Percentiles rank a stretch among this genome's conserved stretches.
Evolutionary conservation across 1,140 invertebrate genomes (phyloP).

Genomic region (Hormaphis cornu): DNA sequence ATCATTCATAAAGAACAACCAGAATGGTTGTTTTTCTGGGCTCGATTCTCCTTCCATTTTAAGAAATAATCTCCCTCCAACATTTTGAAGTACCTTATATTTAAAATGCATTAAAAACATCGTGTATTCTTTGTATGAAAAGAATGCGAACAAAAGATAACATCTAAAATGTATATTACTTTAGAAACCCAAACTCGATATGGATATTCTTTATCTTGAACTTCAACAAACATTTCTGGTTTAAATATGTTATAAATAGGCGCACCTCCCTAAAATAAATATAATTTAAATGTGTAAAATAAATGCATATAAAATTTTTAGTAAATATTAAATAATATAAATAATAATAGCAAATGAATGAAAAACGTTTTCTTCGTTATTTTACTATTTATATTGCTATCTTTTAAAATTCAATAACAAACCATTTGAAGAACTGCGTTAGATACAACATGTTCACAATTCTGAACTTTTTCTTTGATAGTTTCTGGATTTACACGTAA

Average conservation of each 20-base stretch:
- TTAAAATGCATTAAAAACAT: background rate
- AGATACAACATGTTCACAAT: slow-evolving; percentile 10
- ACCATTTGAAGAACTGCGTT: background rate
- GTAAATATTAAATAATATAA: too few relatives aligned
- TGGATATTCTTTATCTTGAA: slow-evolving; percentile 26
- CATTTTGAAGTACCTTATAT: background rate
- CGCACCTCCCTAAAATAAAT: slow-evolving; percentile 8
- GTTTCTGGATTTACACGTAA: background rate
- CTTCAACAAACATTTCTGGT: slow-evolving; percentile 1
- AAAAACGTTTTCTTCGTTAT: too few relatives aligned
- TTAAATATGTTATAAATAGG: slow-evolving; percentile 24
- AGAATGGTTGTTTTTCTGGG: slow-evolving; percentile 4
- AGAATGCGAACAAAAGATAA: too few relatives aligned
- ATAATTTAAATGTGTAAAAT: background rate
- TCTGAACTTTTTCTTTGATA: slow-evolving; percentile 6
- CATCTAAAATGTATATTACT: slow-evolving; percentile 2
- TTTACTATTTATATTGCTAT: background rate
- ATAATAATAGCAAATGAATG: too few relatives aligned
- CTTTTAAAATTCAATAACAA: background rate
- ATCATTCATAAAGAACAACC: slow-evolving; percentile 23
- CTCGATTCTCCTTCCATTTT: background rate
- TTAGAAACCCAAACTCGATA: slow-evolving; percentile 26
- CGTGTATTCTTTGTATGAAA: too few relatives aligned
- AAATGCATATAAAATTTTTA: background rate
- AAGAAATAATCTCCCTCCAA: slow-evolving; percentile 12